Percentiles rank a stretch among this genome's conserved stretches.
phyloP scores from a whole-genome alignment of 64 coral and sea anemone species.

The Anthopleura sola region DNA sequence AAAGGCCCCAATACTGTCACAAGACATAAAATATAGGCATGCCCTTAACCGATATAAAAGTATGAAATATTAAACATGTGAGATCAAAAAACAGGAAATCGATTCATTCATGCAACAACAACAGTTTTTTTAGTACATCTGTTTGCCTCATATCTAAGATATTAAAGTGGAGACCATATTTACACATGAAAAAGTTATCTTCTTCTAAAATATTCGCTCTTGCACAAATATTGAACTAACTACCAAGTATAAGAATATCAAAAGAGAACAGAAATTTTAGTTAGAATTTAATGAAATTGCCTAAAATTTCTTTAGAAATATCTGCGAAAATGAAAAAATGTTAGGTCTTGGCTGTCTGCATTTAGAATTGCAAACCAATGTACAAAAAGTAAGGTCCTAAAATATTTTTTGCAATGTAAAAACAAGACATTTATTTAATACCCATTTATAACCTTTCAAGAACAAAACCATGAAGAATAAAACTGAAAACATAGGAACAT shows the following conservation, averaged over 20 bases:
- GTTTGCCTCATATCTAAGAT: background rate
- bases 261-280: background rate
- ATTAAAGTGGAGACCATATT: background rate
- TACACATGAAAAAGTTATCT: background rate
- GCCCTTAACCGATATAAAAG: background rate
- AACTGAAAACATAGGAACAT: too few species aligned
- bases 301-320: too few species aligned
- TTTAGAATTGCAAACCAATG: too few species aligned
- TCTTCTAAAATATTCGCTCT: background rate
- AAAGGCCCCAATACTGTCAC: too few species aligned
- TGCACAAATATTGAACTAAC: background rate
- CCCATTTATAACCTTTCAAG: too few species aligned
- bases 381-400: too few species aligned
- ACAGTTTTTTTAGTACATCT: background rate
- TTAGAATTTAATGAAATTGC: too few species aligned
- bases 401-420: too few species aligned
- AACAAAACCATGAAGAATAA: too few species aligned
- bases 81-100: background rate
- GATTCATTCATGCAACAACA: background rate
- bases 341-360: too few species aligned
- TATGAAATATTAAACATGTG: background rate
- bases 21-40: background rate
- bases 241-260: background rate
- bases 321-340: too few species aligned
- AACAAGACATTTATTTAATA: too few species aligned